A percentile compares a stretch with the other conserved stretches of the same genome.
Conservation (phyloP, 1,140 invertebrate genomes). For the Leptoteleia sp. region DNA sequence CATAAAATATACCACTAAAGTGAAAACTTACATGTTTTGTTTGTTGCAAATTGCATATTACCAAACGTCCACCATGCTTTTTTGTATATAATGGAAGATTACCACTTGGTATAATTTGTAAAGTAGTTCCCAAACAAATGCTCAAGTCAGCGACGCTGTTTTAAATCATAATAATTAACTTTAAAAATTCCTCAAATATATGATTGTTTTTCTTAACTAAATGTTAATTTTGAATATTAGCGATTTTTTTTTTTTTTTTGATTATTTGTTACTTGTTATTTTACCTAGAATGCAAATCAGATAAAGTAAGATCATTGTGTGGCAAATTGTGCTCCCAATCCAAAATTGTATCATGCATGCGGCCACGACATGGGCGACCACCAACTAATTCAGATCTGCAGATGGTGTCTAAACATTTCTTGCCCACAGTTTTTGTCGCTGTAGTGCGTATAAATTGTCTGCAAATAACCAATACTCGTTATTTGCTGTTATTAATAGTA, state of each 20-base stretch:
- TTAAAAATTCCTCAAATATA: background rate
- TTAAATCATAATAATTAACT: background rate
- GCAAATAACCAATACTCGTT: slow-evolving; percentile 59
- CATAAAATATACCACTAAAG: too few relatives aligned
- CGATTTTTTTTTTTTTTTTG: too few relatives aligned
- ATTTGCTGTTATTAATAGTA: slow-evolving; percentile 1
- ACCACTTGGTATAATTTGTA: slow-evolving; percentile 98
- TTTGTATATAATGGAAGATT: slow-evolving; percentile 94
- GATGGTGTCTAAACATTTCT: slow-evolving; percentile 90
- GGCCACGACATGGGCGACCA: slow-evolving; percentile 90
- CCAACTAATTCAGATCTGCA: slow-evolving; percentile 86
- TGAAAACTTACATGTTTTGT: slow-evolving; percentile 95
- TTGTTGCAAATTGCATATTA: slow-evolving; percentile 97
- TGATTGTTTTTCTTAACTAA: too few relatives aligned
- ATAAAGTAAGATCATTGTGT: slow-evolving; percentile 92
- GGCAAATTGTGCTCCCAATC: slow-evolving; percentile 99
- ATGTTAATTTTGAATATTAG: too few relatives aligned
- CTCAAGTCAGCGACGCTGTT: slow-evolving; percentile 93
- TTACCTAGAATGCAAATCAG: slow-evolving; percentile 93
- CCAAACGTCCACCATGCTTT: slow-evolving; percentile 93
- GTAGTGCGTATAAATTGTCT: slow-evolving; percentile 91
- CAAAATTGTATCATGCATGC: slow-evolving; percentile 95
- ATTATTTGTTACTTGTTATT: too few relatives aligned
- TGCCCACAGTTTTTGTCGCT: slow-evolving; percentile 93
- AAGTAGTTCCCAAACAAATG: slow-evolving; percentile 96